phyloP scores from a whole-genome alignment of 2,888 invertebrate genomes.

The Hybos culiciformis region DNA sequence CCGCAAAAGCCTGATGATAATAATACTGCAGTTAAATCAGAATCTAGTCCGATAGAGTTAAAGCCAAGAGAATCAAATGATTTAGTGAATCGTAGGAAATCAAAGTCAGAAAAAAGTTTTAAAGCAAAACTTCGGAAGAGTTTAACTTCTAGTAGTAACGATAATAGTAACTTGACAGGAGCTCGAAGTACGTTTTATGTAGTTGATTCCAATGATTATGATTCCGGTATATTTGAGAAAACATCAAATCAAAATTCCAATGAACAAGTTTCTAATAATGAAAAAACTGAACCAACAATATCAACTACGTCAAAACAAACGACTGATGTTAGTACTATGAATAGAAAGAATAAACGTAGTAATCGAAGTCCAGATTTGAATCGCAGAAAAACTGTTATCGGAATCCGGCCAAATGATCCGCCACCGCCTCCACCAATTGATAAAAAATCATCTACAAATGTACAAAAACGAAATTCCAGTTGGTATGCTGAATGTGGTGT shows the following conservation, averaged over 20 bases:
- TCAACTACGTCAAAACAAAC: slow-evolving; percentile 18
- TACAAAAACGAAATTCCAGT: slow-evolving; percentile 36
- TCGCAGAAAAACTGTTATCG: slow-evolving; percentile 29
- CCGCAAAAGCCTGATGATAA: neutral
- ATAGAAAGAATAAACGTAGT: slow-evolving; percentile 5
- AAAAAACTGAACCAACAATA: slow-evolving; percentile 10
- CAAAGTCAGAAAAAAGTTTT: slow-evolving; percentile 40
- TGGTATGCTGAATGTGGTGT: slow-evolving; percentile 59
- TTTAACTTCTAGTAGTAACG: slow-evolving; percentile 28
- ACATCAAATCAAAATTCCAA: slow-evolving; percentile 10
- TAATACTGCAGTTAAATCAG: neutral
- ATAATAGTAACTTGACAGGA: slow-evolving; percentile 31
- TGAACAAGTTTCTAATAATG: slow-evolving; percentile 18
- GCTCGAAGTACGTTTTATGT: slow-evolving; percentile 60
- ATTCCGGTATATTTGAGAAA: slow-evolving; percentile 43
- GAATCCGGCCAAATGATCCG: slow-evolving; percentile 32
- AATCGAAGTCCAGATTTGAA: slow-evolving; percentile 12
- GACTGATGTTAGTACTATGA: slow-evolving; percentile 28
- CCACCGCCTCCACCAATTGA: slow-evolving; percentile 36
- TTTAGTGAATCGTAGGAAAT: slow-evolving; percentile 30
- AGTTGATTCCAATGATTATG: slow-evolving; percentile 48
- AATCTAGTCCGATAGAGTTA: slow-evolving; percentile 15
- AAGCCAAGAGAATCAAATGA: slow-evolving; percentile 12
- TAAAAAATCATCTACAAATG: slow-evolving; percentile 10
- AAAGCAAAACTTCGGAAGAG: slow-evolving; percentile 48